Base-by-base conservation (phyloP, 2,888 invertebrate genomes). In the Melangyna quadrimaculata region DNA sequence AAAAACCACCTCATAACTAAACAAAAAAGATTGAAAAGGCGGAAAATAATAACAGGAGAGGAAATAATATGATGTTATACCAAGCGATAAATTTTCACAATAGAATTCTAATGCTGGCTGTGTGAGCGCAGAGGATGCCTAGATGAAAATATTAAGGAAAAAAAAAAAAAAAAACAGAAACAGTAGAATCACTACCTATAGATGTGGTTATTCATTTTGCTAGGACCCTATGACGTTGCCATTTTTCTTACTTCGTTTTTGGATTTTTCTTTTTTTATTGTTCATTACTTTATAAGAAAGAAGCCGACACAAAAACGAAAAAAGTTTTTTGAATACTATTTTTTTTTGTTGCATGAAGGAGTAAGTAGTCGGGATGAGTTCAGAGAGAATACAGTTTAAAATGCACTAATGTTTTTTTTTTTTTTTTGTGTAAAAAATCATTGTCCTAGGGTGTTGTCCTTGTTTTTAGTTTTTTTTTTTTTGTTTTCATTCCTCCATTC, bases 41-140 rank as follows among this genome's bases (percentile, higher is more conserved):
- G 72, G 57, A 70, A 74, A 83, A 83, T 78, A 73, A 78, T 78
- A 77, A 69, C 69, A 73, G 65, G 73, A 83, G 69, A 81, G 86
- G 77, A 80, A 86, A 86, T 81, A 86, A 81, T 86, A 78, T 81
- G 81, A 86, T 86, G 86, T 73, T 81, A 81, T 70, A 81, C 72
- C 70, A 77, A 81, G 86, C 86, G 86, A 86, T 86, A 86, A 86
- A 86, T 86, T 86, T 86, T 70, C 72, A 81, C 86, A 86, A 86
- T 86, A 81, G 77, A 81, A 81, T 81, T 70, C 81, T 86, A 73
- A 84, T 72, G 61, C 75, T 75, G 57, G 57, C 35, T 37, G 59
- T 51, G 27, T 27, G 22, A 37, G 59, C 14, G 1, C 35, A 22
- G 53, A 71, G 74, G 79, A 71, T 74, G 59, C 65, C 37, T 32